Percentiles rank a stretch among this genome's conserved stretches.
Evolutionary conservation across 2,797 vertebrate genomes (phyloP).

Genomic region (Lacerta agilis): DNA sequence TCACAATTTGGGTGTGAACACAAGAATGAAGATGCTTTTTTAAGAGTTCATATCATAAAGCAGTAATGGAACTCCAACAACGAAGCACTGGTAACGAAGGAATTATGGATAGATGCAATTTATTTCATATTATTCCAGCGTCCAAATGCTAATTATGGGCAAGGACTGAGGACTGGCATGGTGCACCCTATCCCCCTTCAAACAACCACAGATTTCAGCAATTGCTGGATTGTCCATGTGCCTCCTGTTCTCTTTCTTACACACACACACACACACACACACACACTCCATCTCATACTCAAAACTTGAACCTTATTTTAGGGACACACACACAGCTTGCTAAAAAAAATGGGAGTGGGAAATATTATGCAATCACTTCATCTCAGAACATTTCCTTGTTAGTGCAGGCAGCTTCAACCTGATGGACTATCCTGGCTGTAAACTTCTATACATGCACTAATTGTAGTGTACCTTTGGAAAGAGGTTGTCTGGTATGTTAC

Average conservation of each 20-base stretch:
- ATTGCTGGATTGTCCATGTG: neutral
- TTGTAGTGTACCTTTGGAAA: neutral
- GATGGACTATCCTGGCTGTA: neutral
- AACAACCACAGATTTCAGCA: neutral
- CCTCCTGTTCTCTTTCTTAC: neutral
- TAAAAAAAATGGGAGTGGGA: neutral
- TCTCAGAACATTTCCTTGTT: neutral
- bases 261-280: neutral
- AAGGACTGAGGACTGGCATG: neutral
- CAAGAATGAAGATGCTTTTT: constrained; percentile 48
- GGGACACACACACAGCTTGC: neutral
- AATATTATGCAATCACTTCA: neutral
- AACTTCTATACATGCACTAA: neutral
- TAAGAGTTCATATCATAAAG: constrained; percentile 59
- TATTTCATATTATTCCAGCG: neutral
- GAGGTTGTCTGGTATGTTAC: neutral
- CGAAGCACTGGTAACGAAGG: constrained; percentile 25
- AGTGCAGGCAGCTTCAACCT: neutral
- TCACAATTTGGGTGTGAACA: constrained; percentile 38
- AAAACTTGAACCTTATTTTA: neutral
- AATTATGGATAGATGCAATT: neutral
- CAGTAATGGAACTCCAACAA: constrained; percentile 46
- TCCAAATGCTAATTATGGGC: neutral
- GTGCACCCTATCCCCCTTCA: neutral
- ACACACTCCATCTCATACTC: neutral